Conservation (phyloP, 2,888 invertebrate genomes). For the Andrena praecox region DNA sequence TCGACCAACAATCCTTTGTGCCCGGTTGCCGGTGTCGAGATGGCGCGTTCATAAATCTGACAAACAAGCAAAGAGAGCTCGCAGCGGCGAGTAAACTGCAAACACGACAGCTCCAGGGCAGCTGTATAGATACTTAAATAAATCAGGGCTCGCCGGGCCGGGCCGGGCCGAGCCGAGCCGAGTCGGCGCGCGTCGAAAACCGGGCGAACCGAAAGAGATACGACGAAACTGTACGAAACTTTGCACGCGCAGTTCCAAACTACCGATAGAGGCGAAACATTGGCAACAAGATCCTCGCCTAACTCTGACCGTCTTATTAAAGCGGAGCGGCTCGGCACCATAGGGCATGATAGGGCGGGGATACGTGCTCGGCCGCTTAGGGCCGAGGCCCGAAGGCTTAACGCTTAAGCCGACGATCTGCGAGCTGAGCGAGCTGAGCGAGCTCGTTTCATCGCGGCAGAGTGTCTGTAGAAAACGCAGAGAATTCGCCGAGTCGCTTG, state of each 20-base stretch:
- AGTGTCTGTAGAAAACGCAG: not conserved
- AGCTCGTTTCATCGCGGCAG: too few relatives aligned
- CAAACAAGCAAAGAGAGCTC: constrained; percentile 15
- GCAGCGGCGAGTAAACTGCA: constrained; percentile 40
- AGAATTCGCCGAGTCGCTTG: not conserved
- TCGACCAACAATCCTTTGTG: constrained; percentile 17
- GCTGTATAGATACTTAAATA: constrained; percentile 14
- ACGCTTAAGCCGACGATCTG: too few relatives aligned
- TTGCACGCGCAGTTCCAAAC: constrained; percentile 25
- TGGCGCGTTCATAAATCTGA: constrained; percentile 42
- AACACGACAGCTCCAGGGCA: constrained; percentile 40
- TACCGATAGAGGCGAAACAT: constrained; percentile 40
- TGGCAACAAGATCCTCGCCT: constrained; percentile 25
- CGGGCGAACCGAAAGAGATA: constrained; percentile 48
- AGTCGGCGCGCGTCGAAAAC: not conserved
- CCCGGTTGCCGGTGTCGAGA: not conserved
- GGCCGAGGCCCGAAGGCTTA: too few relatives aligned
- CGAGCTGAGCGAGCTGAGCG: too few relatives aligned
- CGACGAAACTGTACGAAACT: constrained; percentile 12
- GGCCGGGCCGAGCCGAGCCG: not conserved
- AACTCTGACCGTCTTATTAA: constrained; percentile 39
- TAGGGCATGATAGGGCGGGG: not conserved
- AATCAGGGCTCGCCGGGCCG: constrained; percentile 21
- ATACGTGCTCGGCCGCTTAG: not conserved
- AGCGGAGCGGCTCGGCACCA: not conserved